These are phyloP conservation scores for Myripristis jacobus DNA, from an alignment of 2,797 vertebrate species.

Conservation along the genomic window DNA sequence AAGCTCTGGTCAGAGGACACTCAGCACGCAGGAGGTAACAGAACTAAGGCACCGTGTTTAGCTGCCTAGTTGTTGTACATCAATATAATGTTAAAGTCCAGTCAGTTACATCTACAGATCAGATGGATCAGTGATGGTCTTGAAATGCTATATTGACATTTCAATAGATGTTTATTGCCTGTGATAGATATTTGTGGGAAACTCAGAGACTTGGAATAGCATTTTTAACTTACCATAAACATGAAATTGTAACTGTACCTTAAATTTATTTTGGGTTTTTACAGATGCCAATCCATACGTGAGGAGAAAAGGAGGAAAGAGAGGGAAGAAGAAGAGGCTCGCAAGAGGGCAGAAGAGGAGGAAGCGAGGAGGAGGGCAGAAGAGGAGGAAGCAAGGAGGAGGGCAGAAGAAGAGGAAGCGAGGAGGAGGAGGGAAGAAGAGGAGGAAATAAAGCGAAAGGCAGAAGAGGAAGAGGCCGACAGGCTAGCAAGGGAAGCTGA, in stretches of 20 bases:
- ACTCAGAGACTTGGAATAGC: not conserved
- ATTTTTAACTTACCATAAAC: not conserved
- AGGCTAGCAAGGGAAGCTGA: slow-evolving; percentile 5
- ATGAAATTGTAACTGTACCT: not conserved
- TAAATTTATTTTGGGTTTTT: slow-evolving; percentile 17
- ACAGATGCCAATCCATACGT: slow-evolving; percentile 80
- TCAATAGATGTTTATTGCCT: not conserved
- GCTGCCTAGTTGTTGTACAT: not conserved
- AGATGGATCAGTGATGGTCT: not conserved
- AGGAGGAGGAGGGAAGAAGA: slow-evolving; percentile 24
- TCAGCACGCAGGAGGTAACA: slow-evolving; percentile 90
- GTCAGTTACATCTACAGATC: not conserved
- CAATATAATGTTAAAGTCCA: not conserved
- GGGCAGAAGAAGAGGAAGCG: slow-evolving; percentile 45
- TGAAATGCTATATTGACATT: not conserved
- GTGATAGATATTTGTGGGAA: not conserved
- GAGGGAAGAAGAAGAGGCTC: slow-evolving; percentile 32
- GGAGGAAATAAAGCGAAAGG: too few species aligned
- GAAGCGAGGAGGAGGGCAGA: slow-evolving; percentile 34
- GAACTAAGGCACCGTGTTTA: not conserved
- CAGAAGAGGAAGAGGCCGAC: slow-evolving; percentile 45
- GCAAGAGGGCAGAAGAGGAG: not conserved
- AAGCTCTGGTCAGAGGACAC: slow-evolving; percentile 89
- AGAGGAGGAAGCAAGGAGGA: slow-evolving; percentile 28
- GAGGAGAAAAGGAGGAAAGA: slow-evolving; percentile 75